A percentile compares a stretch with the other conserved stretches of the same genome.
phyloP scores from a whole-genome alignment of 2,888 invertebrate species.

The Ernsta delagoae region DNA sequence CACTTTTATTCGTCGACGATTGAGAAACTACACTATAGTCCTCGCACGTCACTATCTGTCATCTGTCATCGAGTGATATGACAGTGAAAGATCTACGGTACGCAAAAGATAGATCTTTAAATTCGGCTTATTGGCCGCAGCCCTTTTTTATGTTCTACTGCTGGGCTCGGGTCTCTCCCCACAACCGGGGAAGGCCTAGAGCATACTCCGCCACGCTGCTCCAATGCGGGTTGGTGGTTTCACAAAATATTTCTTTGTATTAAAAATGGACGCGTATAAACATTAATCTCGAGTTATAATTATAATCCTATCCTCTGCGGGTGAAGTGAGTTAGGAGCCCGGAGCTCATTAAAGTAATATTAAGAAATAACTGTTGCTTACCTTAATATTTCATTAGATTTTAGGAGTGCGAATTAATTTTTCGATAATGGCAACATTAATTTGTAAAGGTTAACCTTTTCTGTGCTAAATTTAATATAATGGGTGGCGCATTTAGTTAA shows the following conservation, averaged over 20 bases:
- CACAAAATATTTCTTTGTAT: constrained; percentile 11
- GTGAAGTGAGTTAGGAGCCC: constrained; percentile 23
- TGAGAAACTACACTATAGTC: too few relatives aligned
- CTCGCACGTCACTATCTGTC: too few relatives aligned
- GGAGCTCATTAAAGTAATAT: constrained; percentile 37
- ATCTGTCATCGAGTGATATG: too few relatives aligned
- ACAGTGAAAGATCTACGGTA: too few relatives aligned
- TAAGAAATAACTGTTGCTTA: constrained; percentile 32
- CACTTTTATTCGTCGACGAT: too few relatives aligned
- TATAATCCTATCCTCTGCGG: constrained; percentile 34
- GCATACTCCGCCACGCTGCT: too few relatives aligned
- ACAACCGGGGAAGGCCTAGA: too few relatives aligned
- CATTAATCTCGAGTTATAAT: constrained; percentile 28
- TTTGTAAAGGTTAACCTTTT: constrained; percentile 34
- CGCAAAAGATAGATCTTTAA: too few relatives aligned
- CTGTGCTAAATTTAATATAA: constrained; percentile 23
- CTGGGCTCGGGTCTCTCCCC: too few relatives aligned
- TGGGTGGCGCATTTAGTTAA: constrained; percentile 4
- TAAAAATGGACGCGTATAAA: constrained; percentile 22
- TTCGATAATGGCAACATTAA: constrained; percentile 35
- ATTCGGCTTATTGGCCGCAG: too few relatives aligned
- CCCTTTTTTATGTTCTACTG: too few relatives aligned
- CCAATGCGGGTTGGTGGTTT: too few relatives aligned
- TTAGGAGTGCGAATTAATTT: constrained; percentile 33
- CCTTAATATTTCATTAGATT: constrained; percentile 34